These are phyloP conservation scores for Euphydryas editha DNA, from an alignment of 2,888 invertebrate genomes.

Conservation along the genomic window DNA sequence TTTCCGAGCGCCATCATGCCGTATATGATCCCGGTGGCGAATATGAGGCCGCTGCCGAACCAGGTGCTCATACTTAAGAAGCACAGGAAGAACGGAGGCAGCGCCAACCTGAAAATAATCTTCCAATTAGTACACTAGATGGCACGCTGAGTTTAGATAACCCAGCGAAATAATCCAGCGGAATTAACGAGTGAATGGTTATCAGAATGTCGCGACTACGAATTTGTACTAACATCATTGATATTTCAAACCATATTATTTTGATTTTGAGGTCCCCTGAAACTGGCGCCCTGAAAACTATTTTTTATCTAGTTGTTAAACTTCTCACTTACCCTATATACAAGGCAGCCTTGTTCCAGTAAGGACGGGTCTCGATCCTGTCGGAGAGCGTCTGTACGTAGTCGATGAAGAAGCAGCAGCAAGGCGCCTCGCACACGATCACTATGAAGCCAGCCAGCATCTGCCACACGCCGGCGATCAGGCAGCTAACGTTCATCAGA, in stretches of 20 bases:
- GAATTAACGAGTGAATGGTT: too few species aligned
- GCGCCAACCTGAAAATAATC: conserved; percentile 85
- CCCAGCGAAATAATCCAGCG: too few species aligned
- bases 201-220: too few species aligned
- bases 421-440: conserved; percentile 96
- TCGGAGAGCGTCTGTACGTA: conserved; percentile 94
- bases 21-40: conserved; percentile 94
- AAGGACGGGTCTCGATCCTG: conserved; percentile 92
- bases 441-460: conserved; percentile 95
- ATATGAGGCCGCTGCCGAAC: conserved; percentile 94
- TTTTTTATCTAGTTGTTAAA: too few species aligned
- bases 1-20: conserved; percentile 97
- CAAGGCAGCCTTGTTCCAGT: conserved; percentile 94
- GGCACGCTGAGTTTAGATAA: too few species aligned
- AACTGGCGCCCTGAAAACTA: too few species aligned
- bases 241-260: too few species aligned
- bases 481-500: conserved; percentile 84
- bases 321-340: conserved; percentile 89
- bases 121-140: background rate
- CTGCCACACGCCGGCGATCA: conserved; percentile 92
- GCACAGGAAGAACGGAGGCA: conserved; percentile 92
- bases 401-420: conserved; percentile 98
- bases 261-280: too few species aligned
- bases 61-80: conserved; percentile 87
- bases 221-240: too few species aligned